Base-by-base conservation (phyloP, 2,888 invertebrate species). In the Limnephilus lunatus region DNA sequence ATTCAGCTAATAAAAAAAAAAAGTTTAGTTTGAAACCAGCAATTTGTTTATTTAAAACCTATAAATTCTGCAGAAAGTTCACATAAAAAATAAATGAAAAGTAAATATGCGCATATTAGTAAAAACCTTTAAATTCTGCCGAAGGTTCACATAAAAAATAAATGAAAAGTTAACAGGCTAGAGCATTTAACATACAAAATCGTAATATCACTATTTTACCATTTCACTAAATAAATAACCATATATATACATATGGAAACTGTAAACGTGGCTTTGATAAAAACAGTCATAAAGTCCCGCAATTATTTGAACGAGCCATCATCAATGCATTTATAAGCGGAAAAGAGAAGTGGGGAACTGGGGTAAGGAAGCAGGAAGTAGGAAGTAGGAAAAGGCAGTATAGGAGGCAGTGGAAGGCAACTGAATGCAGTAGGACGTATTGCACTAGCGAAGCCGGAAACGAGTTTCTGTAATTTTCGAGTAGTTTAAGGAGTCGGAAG, bases 381-480 rank as follows among this genome's bases (percentile, higher is more conserved):
- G 68, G 25, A 68, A 68, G 68, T 25, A 68, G 25, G 25, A 68
- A 9, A 25, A 25, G 9, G 68, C 25, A 68, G 68, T 25, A n/a
- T n/a, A 25, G 15, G 19, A 68, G 25, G 68, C 68, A 48, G 48
- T 15, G 3, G 48, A 48, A 48, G 48, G 48, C 48, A 48, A 15
- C 1, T 14, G 48, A 48, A 48, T 15, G 68, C 25, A 68, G 68
- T 25, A 68, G 68, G 68, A 68, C 68, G 68, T 25, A 68, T 68
- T 68, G 68, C 68, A 68, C 68, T 0, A 68, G 68, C 35, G 25
- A 35, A 83, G 32, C 32, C 35, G 83, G 83, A 83, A 83, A 83
- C 30, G 85, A 86, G 85, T 86, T 82, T 32, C 82, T 82, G 82
- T 44, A 39, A 15, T 19, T 39, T 35, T 83, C 83, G 83, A 83